Base-by-base conservation (phyloP, 2,888 invertebrate species). In the Papilio demoleus region DNA sequence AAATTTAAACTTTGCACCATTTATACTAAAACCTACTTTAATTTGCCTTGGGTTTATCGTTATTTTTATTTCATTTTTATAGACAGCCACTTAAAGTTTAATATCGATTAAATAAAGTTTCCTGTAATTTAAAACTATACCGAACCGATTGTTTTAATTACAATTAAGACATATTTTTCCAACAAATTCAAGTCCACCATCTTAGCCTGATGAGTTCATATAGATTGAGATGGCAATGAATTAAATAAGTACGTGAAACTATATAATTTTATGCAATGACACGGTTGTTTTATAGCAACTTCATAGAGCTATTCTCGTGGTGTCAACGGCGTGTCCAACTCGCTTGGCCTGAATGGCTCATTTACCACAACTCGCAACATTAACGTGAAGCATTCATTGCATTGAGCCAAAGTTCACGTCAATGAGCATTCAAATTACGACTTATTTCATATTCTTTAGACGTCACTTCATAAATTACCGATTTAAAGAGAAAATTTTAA, bases 301-400 rank as follows among this genome's bases (percentile, higher is more conserved):
- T 17, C 19, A 63, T 34, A 14, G 12, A 14, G 27, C 27, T 53
- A 64, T 64, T 45, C 42, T 61, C 31, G 22, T 38, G 19, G 53
- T 50, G 47, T 66, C 60, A 36, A 36, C 66, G 17, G 27, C 36
- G 31, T 24, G 34, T 27, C 40, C 24, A 38, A 36, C 19, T 17
- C 19, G 27, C 14, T 67, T 31, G 24, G 27, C 4, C 38, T 61
- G 60, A 67, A 67, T 61, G 36, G 50, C 40, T 67, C 67, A 53
- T 67, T 67, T 31, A 67, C 65, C 47, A 47, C 47, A 60, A 61
- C 22, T 38, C 38, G 9, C 31, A 36, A 31, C 34, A 47, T 60
- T 36, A 50, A 27, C 36, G 60, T 56, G n/a, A n/a, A n/a, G 6
- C 31, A 56, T 56, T 56, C 53, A 56, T 31, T 31, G n/a, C 38